Percentiles rank a stretch among this genome's conserved stretches.
These are phyloP conservation scores for Acanthurus tractus DNA, from an alignment of 2,797 vertebrate species.

Conservation along the genomic window DNA sequence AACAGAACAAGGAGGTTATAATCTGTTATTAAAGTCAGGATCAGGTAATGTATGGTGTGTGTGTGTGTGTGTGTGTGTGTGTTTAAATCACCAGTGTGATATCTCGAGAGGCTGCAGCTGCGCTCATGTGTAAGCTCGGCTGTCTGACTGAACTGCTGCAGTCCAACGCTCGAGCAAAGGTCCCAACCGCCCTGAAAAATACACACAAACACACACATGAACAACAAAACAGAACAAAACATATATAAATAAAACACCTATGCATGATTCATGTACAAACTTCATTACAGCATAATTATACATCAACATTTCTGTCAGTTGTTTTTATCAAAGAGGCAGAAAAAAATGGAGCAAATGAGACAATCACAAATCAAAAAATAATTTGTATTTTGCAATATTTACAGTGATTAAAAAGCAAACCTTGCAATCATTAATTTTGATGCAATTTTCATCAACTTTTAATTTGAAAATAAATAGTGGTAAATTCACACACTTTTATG, in stretches of 20 bases:
- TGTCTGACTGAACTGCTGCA: slow-evolving; percentile 98
- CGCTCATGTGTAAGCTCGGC: slow-evolving; percentile 98
- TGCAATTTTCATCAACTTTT: not conserved
- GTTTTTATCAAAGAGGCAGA: not conserved
- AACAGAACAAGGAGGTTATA: slow-evolving; percentile 1
- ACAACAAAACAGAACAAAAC: not conserved
- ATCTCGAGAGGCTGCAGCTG: slow-evolving; percentile 96
- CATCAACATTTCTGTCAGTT: not conserved
- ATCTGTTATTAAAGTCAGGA: not conserved
- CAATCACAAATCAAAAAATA: not conserved
- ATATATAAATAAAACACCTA: not conserved
- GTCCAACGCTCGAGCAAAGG: slow-evolving; percentile 95
- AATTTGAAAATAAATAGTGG: not conserved
- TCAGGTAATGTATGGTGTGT: not conserved
- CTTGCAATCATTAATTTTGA: not conserved
- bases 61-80: slow-evolving; percentile 12
- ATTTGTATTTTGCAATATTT: not conserved
- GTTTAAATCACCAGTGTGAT: slow-evolving; percentile 93
- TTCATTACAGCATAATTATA: not conserved
- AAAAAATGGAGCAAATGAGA: not conserved
- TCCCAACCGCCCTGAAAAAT: slow-evolving; percentile 91
- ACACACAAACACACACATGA: not conserved
- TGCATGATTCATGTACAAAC: too few species aligned
- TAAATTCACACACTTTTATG: not conserved
- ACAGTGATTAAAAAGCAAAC: not conserved